Base-by-base conservation (phyloP, 2,797 vertebrate genomes). In the Thamnophis elegans region DNA sequence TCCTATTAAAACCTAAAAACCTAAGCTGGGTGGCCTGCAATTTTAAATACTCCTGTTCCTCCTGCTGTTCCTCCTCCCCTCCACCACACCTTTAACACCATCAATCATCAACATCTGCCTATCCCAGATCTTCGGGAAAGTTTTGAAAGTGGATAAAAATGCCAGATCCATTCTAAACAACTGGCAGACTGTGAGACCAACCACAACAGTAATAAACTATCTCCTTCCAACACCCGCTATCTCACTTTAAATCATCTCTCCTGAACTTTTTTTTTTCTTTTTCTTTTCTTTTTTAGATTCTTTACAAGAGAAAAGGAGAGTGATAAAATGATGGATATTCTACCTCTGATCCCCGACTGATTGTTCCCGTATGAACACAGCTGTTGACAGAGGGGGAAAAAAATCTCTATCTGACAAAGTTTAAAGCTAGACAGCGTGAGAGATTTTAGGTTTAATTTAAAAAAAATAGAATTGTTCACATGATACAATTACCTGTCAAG, bases 381-480 rank as follows among this genome's bases (percentile, higher is more conserved):
- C 85, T 55, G 53, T 87, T 55, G 54, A 87, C 25, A 42, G 32
- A 2, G n/a, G n/a, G n/a, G n/a, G 0, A 25, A 78, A 82, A 82
- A 82, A 25, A 82, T 22, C 36, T 47, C 20, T 47, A 13, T 47
- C 42, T 82, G 42, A 47, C 22, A 10, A 82, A 82, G 88, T 62
- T 78, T 91, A 95, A 62, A 16, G 0, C 51, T 82, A 85, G 90
- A 92, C 87, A 94, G 92, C 78, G 90, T 14, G 11, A 92, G 14
- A 13, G 10, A 92, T 92, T 91, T 87, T 85, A 92, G 68, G 20
- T 68, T 53, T 65, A 53, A 54, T 89, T 25, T 90, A 53, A 94
- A 89, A 89, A 42, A 90, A 94, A 88, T 47, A 20, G 2, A 86
- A 59, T 6, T 94, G 88, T 55, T 90, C 94, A 91, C 28, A 89